Evolutionary conservation across 2,113 vertebrate genomes (phyloP), one percentile per base, ranked within the genome.

Genomic region (Athene noctua): DNA sequence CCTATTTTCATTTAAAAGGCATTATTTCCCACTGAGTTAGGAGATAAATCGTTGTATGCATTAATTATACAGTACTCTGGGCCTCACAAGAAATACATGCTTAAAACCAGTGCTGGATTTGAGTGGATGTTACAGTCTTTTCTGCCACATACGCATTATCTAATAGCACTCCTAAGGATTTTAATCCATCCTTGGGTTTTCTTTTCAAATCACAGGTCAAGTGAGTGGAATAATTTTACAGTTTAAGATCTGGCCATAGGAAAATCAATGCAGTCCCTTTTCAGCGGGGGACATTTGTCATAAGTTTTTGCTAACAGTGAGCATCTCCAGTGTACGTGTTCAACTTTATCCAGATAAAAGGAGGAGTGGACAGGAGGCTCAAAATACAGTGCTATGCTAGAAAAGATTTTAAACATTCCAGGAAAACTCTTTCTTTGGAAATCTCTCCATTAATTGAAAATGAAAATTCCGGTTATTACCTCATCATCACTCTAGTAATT

Each of bases 381-480:
- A 46, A 81, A 66, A 79, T 29, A 26, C 5, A 70, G 16, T 14
- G 29, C n/a, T 42, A 18, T n/a, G 34, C 14, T 68, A 36, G 29
- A 52, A 88, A 51, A 88, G 2, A 72, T 29, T 58, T 59, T 29
- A 92, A 82, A 58, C 2, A 14, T 49, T 66, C 27, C 21, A 57
- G 26, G 42, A 89, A 75, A 82, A 47, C 10, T 52, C 10, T 20
- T 2, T 32, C 4, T 91, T 81, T 71, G 54, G 17, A 96, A 96
- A 83, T 72, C 9, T 29, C 58, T 66, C 19, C 70, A 17, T 70
- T 67, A 80, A 84, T 13, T 92, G 58, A 91, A 92, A 93, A 59
- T 71, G 42, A 95, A 96, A 96, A 94, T 55, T 95, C 32, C 89
- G 30, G 22, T 86, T 77, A 94, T 89, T 94, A 85, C 32, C 32